Percentiles rank a stretch among this genome's conserved stretches.
Evolutionary conservation across 2,797 vertebrate species (phyloP).

Genomic region (Tinamus major): DNA sequence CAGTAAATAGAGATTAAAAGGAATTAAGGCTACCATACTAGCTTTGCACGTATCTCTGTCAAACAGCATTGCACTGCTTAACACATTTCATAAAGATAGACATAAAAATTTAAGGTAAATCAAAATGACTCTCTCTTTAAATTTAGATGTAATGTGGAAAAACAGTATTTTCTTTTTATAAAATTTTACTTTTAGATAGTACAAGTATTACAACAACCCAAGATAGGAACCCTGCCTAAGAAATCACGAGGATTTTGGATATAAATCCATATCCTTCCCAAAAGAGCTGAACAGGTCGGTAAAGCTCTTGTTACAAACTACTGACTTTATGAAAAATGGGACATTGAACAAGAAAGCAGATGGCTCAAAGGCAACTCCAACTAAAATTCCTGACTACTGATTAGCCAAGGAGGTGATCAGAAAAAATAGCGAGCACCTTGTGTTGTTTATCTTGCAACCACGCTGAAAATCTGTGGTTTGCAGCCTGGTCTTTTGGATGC

Average conservation of each 20-base stretch:
- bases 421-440: neutral
- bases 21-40: slow-evolving; percentile 21
- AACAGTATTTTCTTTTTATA: neutral
- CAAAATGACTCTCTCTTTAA: neutral
- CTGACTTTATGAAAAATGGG: neutral
- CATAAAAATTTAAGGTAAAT: neutral
- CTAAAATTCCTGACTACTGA: neutral
- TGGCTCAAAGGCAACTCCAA: neutral
- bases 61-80: neutral
- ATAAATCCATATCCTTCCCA: neutral
- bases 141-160: neutral
- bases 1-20: neutral
- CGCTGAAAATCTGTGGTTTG: neutral
- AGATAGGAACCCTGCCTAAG: neutral
- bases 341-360: neutral
- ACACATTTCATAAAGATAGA: neutral
- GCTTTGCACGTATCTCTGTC: neutral
- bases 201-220: neutral
- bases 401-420: neutral
- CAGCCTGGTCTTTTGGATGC: neutral
- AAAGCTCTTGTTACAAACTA: neutral
- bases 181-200: neutral
- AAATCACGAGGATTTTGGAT: neutral
- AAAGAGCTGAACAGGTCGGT: neutral
- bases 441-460: neutral